A percentile compares a stretch with the other conserved stretches of the same genome.
phyloP scores from a whole-genome alignment of 2,797 vertebrate species.

The Echiichthys vipera region DNA sequence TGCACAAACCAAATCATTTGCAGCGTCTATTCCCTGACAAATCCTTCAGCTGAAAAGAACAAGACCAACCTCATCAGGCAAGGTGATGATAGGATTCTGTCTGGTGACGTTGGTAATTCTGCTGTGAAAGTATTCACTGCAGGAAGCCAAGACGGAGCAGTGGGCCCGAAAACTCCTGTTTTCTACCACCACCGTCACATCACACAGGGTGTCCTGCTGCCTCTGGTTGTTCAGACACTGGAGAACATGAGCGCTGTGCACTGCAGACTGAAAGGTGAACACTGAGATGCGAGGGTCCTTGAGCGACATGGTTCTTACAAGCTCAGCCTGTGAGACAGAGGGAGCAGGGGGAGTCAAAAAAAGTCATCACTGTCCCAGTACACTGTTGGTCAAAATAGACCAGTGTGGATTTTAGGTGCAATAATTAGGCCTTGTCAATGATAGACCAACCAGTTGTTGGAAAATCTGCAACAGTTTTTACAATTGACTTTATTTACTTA shows the following conservation, averaged over 20 bases:
- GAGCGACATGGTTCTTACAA: constrained; percentile 86
- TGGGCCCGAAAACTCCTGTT: constrained; percentile 91
- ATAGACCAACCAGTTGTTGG: neutral
- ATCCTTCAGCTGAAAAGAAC: neutral
- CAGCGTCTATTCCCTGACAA: neutral
- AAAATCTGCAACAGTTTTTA: neutral
- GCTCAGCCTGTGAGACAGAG: constrained; percentile 65
- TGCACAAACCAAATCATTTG: neutral
- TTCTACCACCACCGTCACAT: constrained; percentile 91
- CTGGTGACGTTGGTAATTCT: constrained; percentile 82
- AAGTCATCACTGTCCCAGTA: neutral
- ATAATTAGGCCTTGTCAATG: too few species aligned
- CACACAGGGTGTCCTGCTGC: constrained; percentile 91
- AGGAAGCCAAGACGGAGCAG: constrained; percentile 92
- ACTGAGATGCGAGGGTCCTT: constrained; percentile 86
- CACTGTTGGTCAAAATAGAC: neutral
- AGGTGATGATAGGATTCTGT: constrained; percentile 86
- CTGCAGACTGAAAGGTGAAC: constrained; percentile 95
- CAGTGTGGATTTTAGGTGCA: neutral
- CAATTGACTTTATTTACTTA: neutral
- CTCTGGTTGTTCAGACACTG: constrained; percentile 92
- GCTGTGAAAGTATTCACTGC: constrained; percentile 92
- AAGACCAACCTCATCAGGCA: constrained; percentile 92
- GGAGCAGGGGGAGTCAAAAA: constrained; percentile 47
- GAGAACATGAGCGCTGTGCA: constrained; percentile 91